Conservation (phyloP, 2,113 vertebrate species). For the Plestiodon gilberti region DNA sequence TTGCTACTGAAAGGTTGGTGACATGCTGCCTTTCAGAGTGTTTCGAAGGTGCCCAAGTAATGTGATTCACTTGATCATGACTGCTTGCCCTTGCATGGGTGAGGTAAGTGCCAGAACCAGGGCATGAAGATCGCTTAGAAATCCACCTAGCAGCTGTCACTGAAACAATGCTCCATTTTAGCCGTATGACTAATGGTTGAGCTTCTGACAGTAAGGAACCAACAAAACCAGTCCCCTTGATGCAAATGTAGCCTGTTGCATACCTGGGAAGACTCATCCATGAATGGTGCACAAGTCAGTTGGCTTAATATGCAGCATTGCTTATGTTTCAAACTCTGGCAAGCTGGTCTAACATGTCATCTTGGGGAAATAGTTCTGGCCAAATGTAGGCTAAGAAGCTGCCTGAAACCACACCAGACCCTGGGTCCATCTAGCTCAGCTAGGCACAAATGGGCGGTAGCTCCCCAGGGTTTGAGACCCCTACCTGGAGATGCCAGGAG, state of each 20-base stretch:
- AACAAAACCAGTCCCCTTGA: neutral
- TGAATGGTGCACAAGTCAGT: neutral
- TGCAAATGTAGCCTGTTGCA: neutral
- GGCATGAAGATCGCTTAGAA: neutral
- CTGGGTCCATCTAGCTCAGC: neutral
- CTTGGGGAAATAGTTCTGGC: neutral
- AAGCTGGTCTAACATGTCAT: neutral
- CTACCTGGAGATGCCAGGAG: too few relatives aligned
- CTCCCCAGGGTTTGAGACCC: too few relatives aligned
- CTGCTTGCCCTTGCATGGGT: neutral
- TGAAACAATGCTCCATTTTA: conserved; percentile 17
- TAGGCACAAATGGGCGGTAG: neutral
- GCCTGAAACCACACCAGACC: neutral
- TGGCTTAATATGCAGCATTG: neutral
- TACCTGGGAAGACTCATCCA: neutral
- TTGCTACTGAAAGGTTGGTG: neutral
- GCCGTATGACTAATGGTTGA: conserved; percentile 1
- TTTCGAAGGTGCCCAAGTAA: neutral
- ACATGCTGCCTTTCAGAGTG: neutral
- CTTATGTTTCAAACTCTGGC: neutral
- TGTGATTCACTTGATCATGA: neutral
- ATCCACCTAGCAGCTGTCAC: neutral
- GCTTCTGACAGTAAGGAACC: neutral
- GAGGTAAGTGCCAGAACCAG: neutral
- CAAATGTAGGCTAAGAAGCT: neutral